Evolutionary conservation across 2,113 vertebrate species (phyloP).

Genomic region (Scomber scombrus): DNA sequence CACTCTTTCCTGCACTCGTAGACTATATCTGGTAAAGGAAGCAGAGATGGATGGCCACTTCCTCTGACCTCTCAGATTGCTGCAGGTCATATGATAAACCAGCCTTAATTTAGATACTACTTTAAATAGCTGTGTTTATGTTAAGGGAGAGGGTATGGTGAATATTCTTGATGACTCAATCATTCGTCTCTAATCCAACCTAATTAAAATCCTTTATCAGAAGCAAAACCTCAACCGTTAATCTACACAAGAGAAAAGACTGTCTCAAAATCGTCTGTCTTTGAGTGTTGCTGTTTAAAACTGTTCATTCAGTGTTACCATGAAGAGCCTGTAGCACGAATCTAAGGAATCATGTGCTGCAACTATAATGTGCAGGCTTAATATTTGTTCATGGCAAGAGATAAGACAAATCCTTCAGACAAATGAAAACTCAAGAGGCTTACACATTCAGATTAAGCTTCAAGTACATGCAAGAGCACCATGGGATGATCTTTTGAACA

Average conservation of each 20-base stretch:
- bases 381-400: not conserved
- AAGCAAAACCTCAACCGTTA: not conserved
- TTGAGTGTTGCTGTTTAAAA: no score
- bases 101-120: slow-evolving; percentile 26
- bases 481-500: not conserved
- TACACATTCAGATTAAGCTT: slow-evolving; percentile 13
- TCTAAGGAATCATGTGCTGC: not conserved
- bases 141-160: not conserved
- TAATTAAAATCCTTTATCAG: not conserved
- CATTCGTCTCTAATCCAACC: not conserved
- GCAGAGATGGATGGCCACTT: slow-evolving; percentile 11
- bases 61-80: slow-evolving; percentile 40
- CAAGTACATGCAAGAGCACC: not conserved
- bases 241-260: not conserved
- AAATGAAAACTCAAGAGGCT: slow-evolving; percentile 1
- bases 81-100: slow-evolving; percentile 31
- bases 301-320: not conserved
- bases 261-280: no score
- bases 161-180: not conserved
- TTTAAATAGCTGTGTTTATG: slow-evolving; percentile 45
- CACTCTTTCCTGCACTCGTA: slow-evolving; percentile 16
- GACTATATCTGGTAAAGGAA: slow-evolving; percentile 12
- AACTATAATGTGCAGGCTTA: not conserved
- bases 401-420: slow-evolving; percentile 1
- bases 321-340: not conserved